Evolutionary conservation across 2,113 vertebrate genomes (phyloP), one percentile per base, ranked within the genome.

Genomic region (Heptranchias perlo): DNA sequence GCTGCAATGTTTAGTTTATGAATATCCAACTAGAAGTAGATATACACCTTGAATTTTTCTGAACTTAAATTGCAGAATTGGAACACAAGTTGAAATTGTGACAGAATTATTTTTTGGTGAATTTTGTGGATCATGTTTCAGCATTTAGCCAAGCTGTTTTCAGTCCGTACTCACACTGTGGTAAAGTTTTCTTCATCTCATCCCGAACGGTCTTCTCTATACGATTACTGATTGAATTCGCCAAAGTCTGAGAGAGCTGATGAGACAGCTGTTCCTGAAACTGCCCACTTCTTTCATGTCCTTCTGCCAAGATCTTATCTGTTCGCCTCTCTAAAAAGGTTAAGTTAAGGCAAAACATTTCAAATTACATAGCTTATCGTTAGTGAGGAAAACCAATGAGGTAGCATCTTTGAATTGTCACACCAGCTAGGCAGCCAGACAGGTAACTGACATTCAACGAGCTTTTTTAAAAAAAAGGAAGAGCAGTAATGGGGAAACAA

Each of bases 131-230:
- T 58, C 58, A 82, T 82, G 47, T 28, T 69, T 62, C 44, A 95
- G 52, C 0, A 52, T 69, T 69, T 44, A 95, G 61, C 35, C 62
- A 62, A 25, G 92, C 39, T 67, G 23, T 69, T 95, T 44, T 25
- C 8, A 69, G 23, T 31, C 52, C 2, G 14, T 93, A 97, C 99
- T 98, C 97, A 99, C 99, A 98, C n/a, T 98, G 98, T 23, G 99
- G 98, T n/a, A 99, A 97, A 0, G 98, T 98, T 97, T 99, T 99
- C 97, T 99, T 99, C 97, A 99, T 98, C 96, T 99, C 99, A 0
- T 99, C 99, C 0, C 99, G 98, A 10, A 99, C 67, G 47, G 98
- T 98, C 96, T 99, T 99, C 97, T 99, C 99, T 97, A 99, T 97
- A 0, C 98, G 97, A 97, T 96, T 98, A 87, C 98, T 98, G 2